Base-by-base conservation (phyloP, 2,888 invertebrate species). In the Omphaloscelis lunosa region DNA sequence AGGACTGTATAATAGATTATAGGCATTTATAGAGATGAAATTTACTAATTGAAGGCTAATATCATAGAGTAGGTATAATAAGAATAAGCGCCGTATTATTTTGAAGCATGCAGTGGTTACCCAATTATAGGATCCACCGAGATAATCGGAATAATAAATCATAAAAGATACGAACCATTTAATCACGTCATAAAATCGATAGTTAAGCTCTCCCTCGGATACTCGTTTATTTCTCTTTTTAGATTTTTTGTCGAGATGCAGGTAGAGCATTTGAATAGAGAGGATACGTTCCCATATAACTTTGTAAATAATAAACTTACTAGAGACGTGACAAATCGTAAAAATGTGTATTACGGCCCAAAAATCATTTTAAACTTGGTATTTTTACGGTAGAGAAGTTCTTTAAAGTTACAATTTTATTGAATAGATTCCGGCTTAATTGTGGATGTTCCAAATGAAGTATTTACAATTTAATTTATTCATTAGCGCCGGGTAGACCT, bases 71-170 rank as follows among this genome's bases (percentile, higher is more conserved):
- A 61, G 34, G 34, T 34, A 34, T 45, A 53, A 66, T 70, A 23
- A 56, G 20, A 70, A 56, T 56, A 68, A 51, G 20, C 27, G n/a
- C 45, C 17, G 41, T 61, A 34, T 66, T 48, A 45, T 66, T 62
- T 62, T 29, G 53, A 58, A 67, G 17, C 34, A 58, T 39, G 67
- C 17, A 71, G 20, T 48, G 48, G 72, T 70, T 74, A 58, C 61
- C 48, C 63, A 65, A 70, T 72, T 85, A 77, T 61, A 23, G 51
- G 45, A 69, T 74, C 56, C 51, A 53, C 71, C 56, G 45, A 71
- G 82, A 68, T 75, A 48, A 67, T 68, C 72, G 58, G 27, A 45
- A 74, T 77, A 61, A 86, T 89, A 87, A 86, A 87, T 89, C 79
- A 87, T 69, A 65, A 62, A 65, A 76, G 82, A 86, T 85, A 86